Evolutionary conservation across 2,113 vertebrate species (phyloP).

Genomic region (Piprites chloris): DNA sequence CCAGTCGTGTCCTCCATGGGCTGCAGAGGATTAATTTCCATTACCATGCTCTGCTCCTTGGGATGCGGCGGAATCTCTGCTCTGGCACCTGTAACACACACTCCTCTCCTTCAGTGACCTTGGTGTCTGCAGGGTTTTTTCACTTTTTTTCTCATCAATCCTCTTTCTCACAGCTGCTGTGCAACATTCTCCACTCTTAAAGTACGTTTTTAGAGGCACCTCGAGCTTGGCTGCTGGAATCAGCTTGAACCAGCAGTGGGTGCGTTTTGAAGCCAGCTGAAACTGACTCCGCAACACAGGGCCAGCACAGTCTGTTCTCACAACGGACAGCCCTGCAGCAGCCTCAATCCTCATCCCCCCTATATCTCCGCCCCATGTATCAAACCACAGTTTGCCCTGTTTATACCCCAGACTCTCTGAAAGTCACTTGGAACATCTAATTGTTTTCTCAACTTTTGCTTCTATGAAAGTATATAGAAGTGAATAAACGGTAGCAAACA

Average conservation of each 20-base stretch:
- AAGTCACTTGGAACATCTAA: background rate
- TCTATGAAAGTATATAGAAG: background rate
- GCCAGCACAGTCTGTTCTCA: background rate
- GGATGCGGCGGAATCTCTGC: background rate
- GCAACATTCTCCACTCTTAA: background rate
- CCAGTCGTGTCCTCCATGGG: fast-evolving
- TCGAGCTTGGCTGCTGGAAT: background rate
- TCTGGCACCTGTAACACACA: background rate
- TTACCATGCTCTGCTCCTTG: background rate
- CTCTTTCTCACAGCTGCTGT: background rate
- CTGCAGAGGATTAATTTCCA: background rate
- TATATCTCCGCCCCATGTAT: fast-evolving
- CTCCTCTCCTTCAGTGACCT: background rate
- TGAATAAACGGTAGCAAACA: background rate
- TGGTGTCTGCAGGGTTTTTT: background rate
- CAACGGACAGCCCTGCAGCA: background rate
- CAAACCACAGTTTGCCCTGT: background rate
- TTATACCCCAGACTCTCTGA: background rate
- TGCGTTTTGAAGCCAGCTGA: background rate
- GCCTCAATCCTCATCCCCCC: fast-evolving
- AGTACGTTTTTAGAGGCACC: background rate
- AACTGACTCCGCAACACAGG: background rate
- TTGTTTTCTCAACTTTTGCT: background rate
- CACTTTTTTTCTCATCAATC: background rate
- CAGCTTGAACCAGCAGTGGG: background rate